Evolutionary conservation across 2,888 invertebrate genomes (phyloP).

Genomic region (Sabatieria punctata): DNA sequence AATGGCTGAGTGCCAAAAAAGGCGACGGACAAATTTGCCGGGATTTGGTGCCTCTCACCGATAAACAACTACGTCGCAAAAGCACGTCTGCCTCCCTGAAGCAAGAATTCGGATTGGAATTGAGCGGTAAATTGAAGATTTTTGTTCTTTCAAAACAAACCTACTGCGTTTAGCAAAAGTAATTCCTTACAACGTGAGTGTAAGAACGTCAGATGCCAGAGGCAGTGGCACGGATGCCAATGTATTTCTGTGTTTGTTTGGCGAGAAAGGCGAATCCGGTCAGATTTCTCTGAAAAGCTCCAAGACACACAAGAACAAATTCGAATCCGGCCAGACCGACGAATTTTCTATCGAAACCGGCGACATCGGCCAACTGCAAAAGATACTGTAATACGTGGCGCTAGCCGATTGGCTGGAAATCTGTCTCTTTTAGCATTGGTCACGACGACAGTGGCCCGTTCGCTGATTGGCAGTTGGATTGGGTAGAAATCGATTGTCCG

Average conservation of each 20-base stretch:
- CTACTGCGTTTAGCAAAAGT: neutral
- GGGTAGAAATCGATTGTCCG: neutral
- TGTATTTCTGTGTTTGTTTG: slow-evolving; percentile 32
- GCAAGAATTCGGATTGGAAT: neutral
- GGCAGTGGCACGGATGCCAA: slow-evolving; percentile 34
- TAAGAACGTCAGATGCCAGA: slow-evolving; percentile 12
- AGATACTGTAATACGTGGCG: slow-evolving; percentile 19
- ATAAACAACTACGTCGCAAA: neutral
- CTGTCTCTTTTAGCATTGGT: slow-evolving; percentile 25
- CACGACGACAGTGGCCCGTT: slow-evolving; percentile 32
- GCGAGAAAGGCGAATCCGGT: slow-evolving; percentile 10
- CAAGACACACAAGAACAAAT: slow-evolving; percentile 19
- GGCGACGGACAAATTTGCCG: neutral
- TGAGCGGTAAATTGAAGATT: neutral
- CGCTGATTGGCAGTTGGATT: neutral
- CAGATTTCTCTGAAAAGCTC: slow-evolving; percentile 14
- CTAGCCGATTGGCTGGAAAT: too few species aligned
- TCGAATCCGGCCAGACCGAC: slow-evolving; percentile 32
- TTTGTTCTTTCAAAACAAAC: neutral
- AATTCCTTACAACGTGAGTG: neutral
- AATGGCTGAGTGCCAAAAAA: neutral
- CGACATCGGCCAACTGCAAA: slow-evolving; percentile 30
- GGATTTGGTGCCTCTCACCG: neutral
- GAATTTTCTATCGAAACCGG: slow-evolving; percentile 26
- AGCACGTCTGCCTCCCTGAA: neutral